These are phyloP conservation scores for Hippoglossus hippoglossus DNA, from an alignment of 2,797 vertebrate species.

Conservation along the genomic window DNA sequence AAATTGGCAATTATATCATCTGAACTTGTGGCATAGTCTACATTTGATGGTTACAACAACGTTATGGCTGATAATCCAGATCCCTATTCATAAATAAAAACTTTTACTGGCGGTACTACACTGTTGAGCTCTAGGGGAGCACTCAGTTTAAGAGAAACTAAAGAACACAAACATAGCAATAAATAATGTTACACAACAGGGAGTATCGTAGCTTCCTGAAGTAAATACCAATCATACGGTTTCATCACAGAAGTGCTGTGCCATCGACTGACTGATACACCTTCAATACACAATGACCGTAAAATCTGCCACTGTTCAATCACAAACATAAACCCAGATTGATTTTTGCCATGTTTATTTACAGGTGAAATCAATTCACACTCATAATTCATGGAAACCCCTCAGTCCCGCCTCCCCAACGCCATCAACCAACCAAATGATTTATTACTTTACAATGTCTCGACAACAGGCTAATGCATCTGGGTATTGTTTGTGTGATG, in stretches of 20 bases:
- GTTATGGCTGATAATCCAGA: no score
- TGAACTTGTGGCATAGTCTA: no score
- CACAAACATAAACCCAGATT: slow-evolving; percentile 57
- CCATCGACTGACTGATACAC: slow-evolving; percentile 32
- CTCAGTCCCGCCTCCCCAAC: slow-evolving; percentile 17
- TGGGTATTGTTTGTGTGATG: slow-evolving; percentile 17
- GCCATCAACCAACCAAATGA: slow-evolving; percentile 22
- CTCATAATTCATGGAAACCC: slow-evolving; percentile 33
- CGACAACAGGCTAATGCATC: slow-evolving; percentile 10
- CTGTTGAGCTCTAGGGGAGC: neutral
- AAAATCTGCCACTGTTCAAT: slow-evolving; percentile 48
- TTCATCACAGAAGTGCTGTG: slow-evolving; percentile 21
- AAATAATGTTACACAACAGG: slow-evolving; percentile 14
- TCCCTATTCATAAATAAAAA: no score
- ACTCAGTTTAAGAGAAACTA: slow-evolving; percentile 2
- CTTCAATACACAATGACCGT: slow-evolving; percentile 34
- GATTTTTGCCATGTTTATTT: slow-evolving; percentile 59
- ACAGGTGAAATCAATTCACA: slow-evolving; percentile 58
- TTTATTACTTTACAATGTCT: slow-evolving; percentile 24
- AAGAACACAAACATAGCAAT: slow-evolving; percentile 20
- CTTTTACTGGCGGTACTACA: no score
- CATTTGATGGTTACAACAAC: no score
- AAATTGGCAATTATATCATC: no score
- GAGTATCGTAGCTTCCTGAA: slow-evolving; percentile 10
- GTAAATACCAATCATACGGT: slow-evolving; percentile 10